phyloP scores from a whole-genome alignment of 1,140 invertebrate species.

The Pseudomyrmex flavicornis region DNA sequence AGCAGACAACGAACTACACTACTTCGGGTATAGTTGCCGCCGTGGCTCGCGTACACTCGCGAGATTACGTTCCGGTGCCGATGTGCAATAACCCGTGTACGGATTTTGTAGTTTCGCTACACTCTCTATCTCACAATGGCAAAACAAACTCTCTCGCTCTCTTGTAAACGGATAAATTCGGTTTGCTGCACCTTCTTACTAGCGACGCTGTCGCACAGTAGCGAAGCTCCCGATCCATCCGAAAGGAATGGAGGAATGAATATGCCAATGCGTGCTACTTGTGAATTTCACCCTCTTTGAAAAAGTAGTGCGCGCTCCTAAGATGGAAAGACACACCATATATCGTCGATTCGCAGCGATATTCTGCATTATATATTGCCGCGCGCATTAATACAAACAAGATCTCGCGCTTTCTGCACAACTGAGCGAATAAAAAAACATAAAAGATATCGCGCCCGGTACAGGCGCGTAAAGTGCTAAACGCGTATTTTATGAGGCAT shows the following conservation, averaged over 20 bases:
- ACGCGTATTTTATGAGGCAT: slow-evolving; percentile 39
- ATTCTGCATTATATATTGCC: not conserved
- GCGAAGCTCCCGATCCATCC: not conserved
- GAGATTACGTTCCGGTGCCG: slow-evolving; percentile 11
- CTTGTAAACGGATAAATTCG: not conserved
- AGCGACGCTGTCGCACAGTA: not conserved
- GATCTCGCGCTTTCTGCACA: not conserved
- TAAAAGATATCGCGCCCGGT: not conserved
- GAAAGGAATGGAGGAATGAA: not conserved
- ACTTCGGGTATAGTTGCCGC: not conserved
- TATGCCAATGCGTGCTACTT: slow-evolving; percentile 15
- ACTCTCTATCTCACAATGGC: not conserved
- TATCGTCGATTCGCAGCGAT: no score
- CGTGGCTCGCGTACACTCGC: not conserved
- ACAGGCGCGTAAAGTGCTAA: slow-evolving; percentile 2
- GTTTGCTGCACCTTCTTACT: not conserved
- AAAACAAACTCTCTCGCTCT: not conserved
- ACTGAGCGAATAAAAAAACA: slow-evolving; percentile 6
- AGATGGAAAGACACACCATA: not conserved
- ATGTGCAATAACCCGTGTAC: slow-evolving; percentile 7
- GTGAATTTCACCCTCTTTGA: not conserved
- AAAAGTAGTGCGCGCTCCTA: no score
- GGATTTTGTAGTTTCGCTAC: slow-evolving; percentile 38
- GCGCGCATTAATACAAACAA: slow-evolving; percentile 32
- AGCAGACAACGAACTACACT: slow-evolving; percentile 37